Evolutionary conservation across 2,888 invertebrate species (phyloP), one percentile per base, ranked within the genome.

Genomic region (Poecilus cupreus): DNA sequence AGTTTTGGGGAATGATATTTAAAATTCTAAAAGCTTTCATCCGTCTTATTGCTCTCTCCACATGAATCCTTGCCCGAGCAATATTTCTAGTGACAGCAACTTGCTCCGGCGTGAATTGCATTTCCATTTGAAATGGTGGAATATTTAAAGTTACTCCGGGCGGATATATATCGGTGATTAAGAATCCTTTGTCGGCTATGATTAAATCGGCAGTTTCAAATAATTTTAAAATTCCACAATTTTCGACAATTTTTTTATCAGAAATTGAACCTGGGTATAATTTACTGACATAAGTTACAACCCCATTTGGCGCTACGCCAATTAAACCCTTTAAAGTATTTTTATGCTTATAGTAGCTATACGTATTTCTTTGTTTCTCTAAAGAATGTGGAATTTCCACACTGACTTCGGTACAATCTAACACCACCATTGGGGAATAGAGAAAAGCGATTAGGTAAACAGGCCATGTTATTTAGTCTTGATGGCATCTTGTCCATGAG

Each of bases 271-370:
- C 86, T 20, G 85, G 85, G 82, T 84, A 86, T 10, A 84, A 60
- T 6, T 82, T 77, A 76, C 85, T 85, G 0, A 83, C 82, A 83
- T 83, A 86, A 1, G 85, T 85, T 3, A 86, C 75, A 3, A 85
- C 83, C 4, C 86, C 86, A 83, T 85, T 85, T 16, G 86, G 85
- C 16, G 86, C 85, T 72, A 85, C 84, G 5, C 84, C 85, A 3
- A 86, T 79, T 5, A 86, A 72, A 20, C 64, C 83, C 82, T 86
- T 86, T 43, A 84, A 76, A 0, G 85, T 86, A 75, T 85, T 84
- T 20, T 77, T 43, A 57, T 84, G 83, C 77, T 86, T 85, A 54
- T 85, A 85, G 6, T 76, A 77, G 57, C 84, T 84, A 24, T 83
- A 84, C 0, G 83, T 84, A 0, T 49, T 13, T 46, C 74, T 80